Evolutionary conservation across 2,113 vertebrate species (phyloP), one percentile per base, ranked within the genome.

Genomic region (Microcebus tavaratra): DNA sequence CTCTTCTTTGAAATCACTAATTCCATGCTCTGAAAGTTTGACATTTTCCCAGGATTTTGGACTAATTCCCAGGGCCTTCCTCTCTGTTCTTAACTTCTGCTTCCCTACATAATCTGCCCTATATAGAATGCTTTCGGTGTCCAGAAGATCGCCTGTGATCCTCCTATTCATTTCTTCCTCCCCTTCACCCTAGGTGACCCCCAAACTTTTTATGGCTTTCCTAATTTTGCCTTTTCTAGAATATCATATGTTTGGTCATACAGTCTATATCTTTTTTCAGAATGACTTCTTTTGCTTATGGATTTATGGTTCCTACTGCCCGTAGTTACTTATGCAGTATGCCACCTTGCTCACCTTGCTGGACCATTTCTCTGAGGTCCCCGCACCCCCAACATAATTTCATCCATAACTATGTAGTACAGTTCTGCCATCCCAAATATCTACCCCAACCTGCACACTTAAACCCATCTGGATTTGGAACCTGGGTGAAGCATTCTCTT

Each of bases 221-320:
- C 11, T 55, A 42, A 53, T 53, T 48, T 72, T 65, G n/a, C n/a
- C 13, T 18, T 48, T 75, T 61, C 4, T 6, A 31, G 45, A 67
- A 88, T 29, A 3, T 59, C 27, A 8, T 25, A 12, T 18, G 15
- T 9, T 57, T 45, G 65, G 12, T 31, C 36, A 73, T 17, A 6
- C 14, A 45, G 2, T 36, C 2, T 36, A 1, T 6, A 39, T 10
- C 10, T 14, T 65, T 65, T 88, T 88, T 20, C 36, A 92, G 50
- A 82, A 67, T 65, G 36, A 6, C 25, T 82, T 59, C 23, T 82
- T 9, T 82, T 36, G 34, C 36, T 21, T 25, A 15, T 9, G 2
- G 2, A 34, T 36, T 50, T 2, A 39, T 17, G 8, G 0, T 39
- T 36, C 36, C 31, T 76, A 25, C 12, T 20, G 9, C 11, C 13